Evolutionary conservation across 2,113 vertebrate genomes (phyloP), one percentile per base, ranked within the genome.

Genomic region (Arvicanthis niloticus): DNA sequence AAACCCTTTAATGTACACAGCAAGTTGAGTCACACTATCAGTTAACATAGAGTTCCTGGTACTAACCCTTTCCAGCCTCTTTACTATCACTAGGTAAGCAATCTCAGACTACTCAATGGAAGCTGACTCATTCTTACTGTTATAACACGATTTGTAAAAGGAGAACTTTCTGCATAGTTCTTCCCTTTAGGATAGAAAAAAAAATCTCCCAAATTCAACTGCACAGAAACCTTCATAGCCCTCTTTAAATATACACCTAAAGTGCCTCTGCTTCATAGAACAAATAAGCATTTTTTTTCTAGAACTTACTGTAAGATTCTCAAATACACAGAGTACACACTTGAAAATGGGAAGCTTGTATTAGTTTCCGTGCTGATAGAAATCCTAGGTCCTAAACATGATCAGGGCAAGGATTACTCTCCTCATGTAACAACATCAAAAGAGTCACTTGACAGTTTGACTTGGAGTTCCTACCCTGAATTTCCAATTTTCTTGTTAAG

Each of bases 41-140:
- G 92, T 97, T 97, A 98, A 97, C 97, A 96, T 82, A 87, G 85
- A 94, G 98, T 98, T 97, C 98, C 98, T 98, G 98, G 97, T 97
- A 98, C 98, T 97, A 96, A 97, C 88, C n/a, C 88, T 97, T 97
- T 97, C 95, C 93, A 98, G 81, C 65, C 82, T 97, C 81, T 73
- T 56, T 97, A 95, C 96, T 98, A 98, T 98, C 98, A 10, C 77
- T 97, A 95, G 97, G 95, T 97, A 98, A 98, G 97, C 98, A 97
- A 96, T 96, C 95, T 34, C 91, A 97, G 86, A 93, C 93, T 96
- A 92, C 95, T 95, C 22, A 31, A 89, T 42, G 91, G 67, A 95
- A 94, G 82, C 95, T 97, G 98, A 98, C 92, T 97, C 96, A 98
- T 88, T 95, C 72, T 95, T 95, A 91, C 80, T 95, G 81, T 96